Base-by-base conservation (phyloP, 2,113 vertebrate species). In the Myiopsitta monachus region DNA sequence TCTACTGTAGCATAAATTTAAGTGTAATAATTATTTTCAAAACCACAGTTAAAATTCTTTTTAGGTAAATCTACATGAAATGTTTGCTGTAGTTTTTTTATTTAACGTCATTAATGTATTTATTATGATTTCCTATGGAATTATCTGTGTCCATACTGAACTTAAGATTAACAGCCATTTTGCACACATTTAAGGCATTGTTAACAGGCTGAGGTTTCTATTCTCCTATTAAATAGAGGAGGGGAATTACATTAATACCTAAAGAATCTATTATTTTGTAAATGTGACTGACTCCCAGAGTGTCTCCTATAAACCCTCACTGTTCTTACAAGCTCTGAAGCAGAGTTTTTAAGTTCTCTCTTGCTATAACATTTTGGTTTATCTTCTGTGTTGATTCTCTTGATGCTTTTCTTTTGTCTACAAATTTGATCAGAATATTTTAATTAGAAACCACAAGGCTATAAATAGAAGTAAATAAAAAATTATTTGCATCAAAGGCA, bases 391-490 rank as follows among this genome's bases (percentile, higher is more conserved):
- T 54, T 70, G 44, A 47, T 86, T 92, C 27, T 84, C 70, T 79
- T 69, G 17, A 33, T 81, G 44, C 47, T 77, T 90, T 78, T 85
- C 55, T 83, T 93, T 52, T 1, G 23, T 49, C 18, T 54, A 86
- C 49, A 90, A 57, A 92, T 86, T 74, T 67, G 46, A 81, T 92
- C 38, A 74, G n/a, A 85, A 80, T 86, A 38, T 92, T 95, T 83
- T 88, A 69, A 83, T 90, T 74, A 86, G 72, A 81, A 93, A 69
- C 18, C 24, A 73, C 27, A 49, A 14, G 44, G 11, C 47, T 94
- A 66, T 81, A 90, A 59, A 74, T 90, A 88, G 54, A 47, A 77
- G 31, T 41, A 92, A 83, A 80, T 57, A 75, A 9, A 74, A 84
- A 47, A 4, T 54, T 73, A 19, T 57, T 88, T 90, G 27, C 33